Evolutionary conservation across 1,140 invertebrate genomes (phyloP), one percentile per base, ranked within the genome.

Genomic region (Galleria mellonella): DNA sequence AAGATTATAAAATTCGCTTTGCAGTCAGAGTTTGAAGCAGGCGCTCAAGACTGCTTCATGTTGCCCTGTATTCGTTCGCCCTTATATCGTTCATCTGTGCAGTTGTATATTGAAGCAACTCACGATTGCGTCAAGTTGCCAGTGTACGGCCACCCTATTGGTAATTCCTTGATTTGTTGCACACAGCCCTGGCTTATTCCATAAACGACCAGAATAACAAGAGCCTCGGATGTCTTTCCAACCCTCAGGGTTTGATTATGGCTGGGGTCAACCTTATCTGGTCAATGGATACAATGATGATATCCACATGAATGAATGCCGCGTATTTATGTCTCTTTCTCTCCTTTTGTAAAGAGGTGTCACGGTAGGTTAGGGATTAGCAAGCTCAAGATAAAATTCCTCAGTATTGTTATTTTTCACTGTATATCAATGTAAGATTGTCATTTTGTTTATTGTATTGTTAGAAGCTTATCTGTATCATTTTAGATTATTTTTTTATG

Each of bases 161-260:
- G n/a, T 64, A 63, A 70, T 63, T 49, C 59, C 59, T 70, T 73
- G 74, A 75, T 75, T 78, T 73, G 70, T 75, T 62, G 55, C 53
- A 60, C 53, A 60, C 52, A 61, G 38, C 54, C 65, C 68, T 56
- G 67, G 72, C 72, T 59, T 71, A 64, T 70, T n/a, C 63, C 53
- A 56, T 53, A 35, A 38, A 29, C 52, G 43, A 36, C 73, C 67
- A 70, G 36, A 48, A 35, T 64, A 66, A 12, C 15, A 23, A 47
- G 74, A 76, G 15, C 72, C 44, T 35, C 51, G 31, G 33, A 33
- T 35, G 51, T 32, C 53, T 47, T 27, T 13, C 32, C 1, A 36
- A 35, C 30, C 38, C 13, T 53, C 43, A 55, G 30, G 43, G 30
- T 47, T 39, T 38, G 43, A 37, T 15, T 7, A 38, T 35, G 11